A percentile compares a stretch with the other conserved stretches of the same genome.
These are phyloP conservation scores for Loxodonta africana DNA, from an alignment of 2,113 vertebrate genomes.

Conservation along the genomic window DNA sequence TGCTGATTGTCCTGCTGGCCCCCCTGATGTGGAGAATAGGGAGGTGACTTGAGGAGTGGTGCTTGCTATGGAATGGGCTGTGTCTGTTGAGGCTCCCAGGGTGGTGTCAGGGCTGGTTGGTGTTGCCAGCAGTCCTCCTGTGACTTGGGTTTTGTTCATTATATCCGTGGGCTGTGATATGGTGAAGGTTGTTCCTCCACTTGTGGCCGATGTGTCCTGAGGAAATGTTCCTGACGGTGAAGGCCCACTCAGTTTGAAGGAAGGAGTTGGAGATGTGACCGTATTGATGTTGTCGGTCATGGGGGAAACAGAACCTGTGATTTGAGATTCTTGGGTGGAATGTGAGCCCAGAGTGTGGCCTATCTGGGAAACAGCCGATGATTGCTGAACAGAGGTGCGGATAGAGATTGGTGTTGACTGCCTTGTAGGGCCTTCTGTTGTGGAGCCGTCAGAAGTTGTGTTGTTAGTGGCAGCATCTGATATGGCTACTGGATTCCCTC, in stretches of 20 bases:
- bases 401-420: neutral
- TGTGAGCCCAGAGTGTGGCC: neutral
- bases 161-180: neutral
- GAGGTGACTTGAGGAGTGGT: neutral
- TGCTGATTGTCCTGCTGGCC: neutral
- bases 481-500: fast-evolving
- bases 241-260: neutral
- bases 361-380: neutral
- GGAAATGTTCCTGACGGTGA: neutral
- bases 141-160: neutral
- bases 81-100: neutral
- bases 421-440: neutral
- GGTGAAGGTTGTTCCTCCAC: neutral
- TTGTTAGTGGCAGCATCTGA: no score
- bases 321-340: neutral
- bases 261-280: neutral
- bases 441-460: fast-evolving
- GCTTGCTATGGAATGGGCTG: neutral
- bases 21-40: neutral
- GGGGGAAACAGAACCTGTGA: neutral
- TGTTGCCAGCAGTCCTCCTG: neutral
- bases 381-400: neutral
- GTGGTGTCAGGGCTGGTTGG: neutral
- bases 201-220: neutral
- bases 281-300: neutral